phyloP scores from a whole-genome alignment of 1,140 invertebrate species.

The Drosophila mauritiana region DNA sequence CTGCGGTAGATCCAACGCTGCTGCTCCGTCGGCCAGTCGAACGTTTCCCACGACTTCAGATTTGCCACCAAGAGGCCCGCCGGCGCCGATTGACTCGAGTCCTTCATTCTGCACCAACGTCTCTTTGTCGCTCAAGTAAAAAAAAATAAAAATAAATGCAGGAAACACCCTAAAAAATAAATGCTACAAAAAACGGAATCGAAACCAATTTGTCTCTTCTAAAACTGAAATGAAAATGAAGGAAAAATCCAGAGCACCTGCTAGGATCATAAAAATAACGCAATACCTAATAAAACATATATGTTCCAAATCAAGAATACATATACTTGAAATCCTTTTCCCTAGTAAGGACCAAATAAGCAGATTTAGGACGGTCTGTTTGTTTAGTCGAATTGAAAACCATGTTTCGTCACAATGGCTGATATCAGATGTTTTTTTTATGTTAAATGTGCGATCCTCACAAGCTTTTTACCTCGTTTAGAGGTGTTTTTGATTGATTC shows the following conservation, averaged over 20 bases:
- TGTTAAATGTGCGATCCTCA: too few species aligned
- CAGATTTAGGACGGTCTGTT: too few species aligned
- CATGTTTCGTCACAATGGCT: too few species aligned
- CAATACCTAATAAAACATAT: not conserved
- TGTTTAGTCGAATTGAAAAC: too few species aligned
- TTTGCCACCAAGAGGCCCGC: not conserved
- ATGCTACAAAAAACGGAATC: slow-evolving; percentile 8
- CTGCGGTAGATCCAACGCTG: slow-evolving; percentile 47
- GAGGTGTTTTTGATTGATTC: too few species aligned
- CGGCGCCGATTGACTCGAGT: not conserved
- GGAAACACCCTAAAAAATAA: slow-evolving; percentile 16
- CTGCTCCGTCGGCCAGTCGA: slow-evolving; percentile 36
- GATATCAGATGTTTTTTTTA: too few species aligned
- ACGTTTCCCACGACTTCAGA: slow-evolving; percentile 38
- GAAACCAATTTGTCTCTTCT: slow-evolving; percentile 28
- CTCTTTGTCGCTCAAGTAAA: slow-evolving; percentile 10
- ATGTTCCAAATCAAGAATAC: too few species aligned
- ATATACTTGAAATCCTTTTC: not conserved
- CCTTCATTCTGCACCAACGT: not conserved
- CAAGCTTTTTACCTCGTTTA: too few species aligned
- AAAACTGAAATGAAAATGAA: slow-evolving; percentile 19
- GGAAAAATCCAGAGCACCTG: not conserved
- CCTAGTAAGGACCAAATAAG: too few species aligned
- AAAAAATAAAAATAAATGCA: slow-evolving; percentile 28
- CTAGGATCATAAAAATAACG: not conserved